Conservation (phyloP, 2,113 vertebrate species). For the Gila orcuttii region DNA sequence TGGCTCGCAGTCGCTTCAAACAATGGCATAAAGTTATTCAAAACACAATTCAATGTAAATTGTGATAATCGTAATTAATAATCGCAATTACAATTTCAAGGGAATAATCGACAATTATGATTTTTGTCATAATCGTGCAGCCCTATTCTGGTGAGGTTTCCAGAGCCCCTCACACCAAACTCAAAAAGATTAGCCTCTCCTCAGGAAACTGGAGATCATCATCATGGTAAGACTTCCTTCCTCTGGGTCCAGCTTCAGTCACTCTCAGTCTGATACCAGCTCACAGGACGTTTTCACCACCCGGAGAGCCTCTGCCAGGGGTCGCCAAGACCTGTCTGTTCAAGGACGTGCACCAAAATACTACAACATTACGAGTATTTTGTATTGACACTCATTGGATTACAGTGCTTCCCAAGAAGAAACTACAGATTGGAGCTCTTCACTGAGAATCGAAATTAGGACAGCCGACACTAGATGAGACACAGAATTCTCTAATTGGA, state of each 20-base stretch:
- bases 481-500: constrained; percentile 28
- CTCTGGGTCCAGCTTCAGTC: constrained; percentile 69
- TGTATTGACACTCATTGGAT: not conserved
- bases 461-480: not conserved
- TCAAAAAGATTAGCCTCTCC: constrained; percentile 55
- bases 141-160: constrained; percentile 12
- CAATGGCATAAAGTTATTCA: too few relatives aligned
- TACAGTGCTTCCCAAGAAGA: not conserved
- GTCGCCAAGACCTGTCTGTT: not conserved
- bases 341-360: not conserved
- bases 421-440: constrained; percentile 26
- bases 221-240: constrained; percentile 75
- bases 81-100: too few relatives aligned
- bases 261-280: constrained; percentile 52
- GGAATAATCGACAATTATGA: too few relatives aligned
- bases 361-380: not conserved
- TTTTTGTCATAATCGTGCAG: too few relatives aligned
- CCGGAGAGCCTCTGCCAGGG: constrained; percentile 11
- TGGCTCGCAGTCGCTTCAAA: too few relatives aligned
- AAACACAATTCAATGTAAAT: too few relatives aligned
- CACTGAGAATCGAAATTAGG: constrained; percentile 22
- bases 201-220: constrained; percentile 72
- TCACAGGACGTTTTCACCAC: constrained; percentile 27
- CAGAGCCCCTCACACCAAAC: constrained; percentile 25
- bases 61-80: too few relatives aligned